phyloP scores from a whole-genome alignment of 30 jellyfish, hydroid and myxozoan species.

The Morbakka virulenta region DNA sequence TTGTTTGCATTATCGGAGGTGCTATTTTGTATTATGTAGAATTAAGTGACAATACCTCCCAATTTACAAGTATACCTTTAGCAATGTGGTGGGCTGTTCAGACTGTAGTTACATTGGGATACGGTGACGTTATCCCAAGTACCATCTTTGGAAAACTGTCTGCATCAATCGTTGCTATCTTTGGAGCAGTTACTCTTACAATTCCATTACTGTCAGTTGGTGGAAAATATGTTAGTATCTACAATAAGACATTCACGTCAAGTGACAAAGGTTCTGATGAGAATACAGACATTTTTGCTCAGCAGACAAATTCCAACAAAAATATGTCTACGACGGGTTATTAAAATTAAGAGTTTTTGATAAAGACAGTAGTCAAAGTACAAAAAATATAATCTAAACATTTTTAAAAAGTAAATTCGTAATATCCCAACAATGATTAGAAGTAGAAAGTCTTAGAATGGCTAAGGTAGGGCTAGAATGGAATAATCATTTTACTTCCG shows the following conservation, averaged over 20 bases:
- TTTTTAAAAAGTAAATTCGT: no score
- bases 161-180: constrained; percentile 48
- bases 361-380: no score
- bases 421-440: no score
- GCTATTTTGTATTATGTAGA: constrained; percentile 65
- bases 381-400: no score
- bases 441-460: no score
- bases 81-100: constrained; percentile 97
- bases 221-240: constrained; percentile 51
- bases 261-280: constrained; percentile 47
- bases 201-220: constrained; percentile 72
- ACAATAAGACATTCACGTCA: constrained; percentile 22
- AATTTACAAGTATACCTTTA: constrained; percentile 72
- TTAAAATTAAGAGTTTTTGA: no score
- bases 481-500: no score
- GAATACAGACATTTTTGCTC: not conserved
- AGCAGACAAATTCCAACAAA: no score
- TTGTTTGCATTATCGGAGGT: constrained; percentile 44
- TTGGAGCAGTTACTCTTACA: constrained; percentile 63
- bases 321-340: no score
- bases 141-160: constrained; percentile 57
- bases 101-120: constrained; percentile 71
- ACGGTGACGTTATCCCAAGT: constrained; percentile 78
- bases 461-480: no score
- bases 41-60: constrained; percentile 11